Conservation (phyloP, 2,888 invertebrate genomes). For the Pachymerium ferrugineum region DNA sequence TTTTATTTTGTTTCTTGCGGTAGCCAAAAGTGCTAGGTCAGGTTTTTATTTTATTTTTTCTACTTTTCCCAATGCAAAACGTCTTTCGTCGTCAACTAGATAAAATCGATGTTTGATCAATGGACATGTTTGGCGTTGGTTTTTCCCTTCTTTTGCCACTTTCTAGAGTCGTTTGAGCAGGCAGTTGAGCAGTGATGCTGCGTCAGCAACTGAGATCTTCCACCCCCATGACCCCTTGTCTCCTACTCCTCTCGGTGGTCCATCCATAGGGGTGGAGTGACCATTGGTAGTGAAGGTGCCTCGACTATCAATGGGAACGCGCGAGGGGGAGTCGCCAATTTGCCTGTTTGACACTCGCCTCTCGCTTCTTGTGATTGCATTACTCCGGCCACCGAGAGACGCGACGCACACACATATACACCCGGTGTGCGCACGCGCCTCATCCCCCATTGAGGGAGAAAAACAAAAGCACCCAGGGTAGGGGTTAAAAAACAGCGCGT, state of each 20-base stretch:
- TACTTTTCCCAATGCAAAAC: too few relatives aligned
- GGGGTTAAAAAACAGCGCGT: conserved; percentile 21
- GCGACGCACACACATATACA: background rate
- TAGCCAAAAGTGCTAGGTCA: too few relatives aligned
- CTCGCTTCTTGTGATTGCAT: conserved; percentile 18
- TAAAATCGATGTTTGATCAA: background rate
- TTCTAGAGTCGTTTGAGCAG: conserved; percentile 6
- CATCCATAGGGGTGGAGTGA: conserved; percentile 14
- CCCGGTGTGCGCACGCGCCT: conserved; percentile 10
- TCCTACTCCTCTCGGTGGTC: background rate
- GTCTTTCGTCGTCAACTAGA: too few relatives aligned
- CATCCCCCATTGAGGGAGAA: background rate
- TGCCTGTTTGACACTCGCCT: conserved; percentile 21
- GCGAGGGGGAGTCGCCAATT: conserved; percentile 1
- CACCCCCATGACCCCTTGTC: too few relatives aligned
- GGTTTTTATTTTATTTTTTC: too few relatives aligned
- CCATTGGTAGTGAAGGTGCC: background rate
- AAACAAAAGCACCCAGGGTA: conserved; percentile 21
- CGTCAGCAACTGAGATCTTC: background rate
- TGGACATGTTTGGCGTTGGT: background rate
- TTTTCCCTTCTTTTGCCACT: conserved; percentile 3
- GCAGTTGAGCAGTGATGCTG: conserved; percentile 18
- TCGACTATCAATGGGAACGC: background rate
- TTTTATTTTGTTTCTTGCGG: background rate
- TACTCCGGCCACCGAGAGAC: conserved; percentile 18